Percentiles rank a stretch among this genome's conserved stretches.
Conservation (phyloP, 2,113 vertebrate species). For the Anhinga anhinga region DNA sequence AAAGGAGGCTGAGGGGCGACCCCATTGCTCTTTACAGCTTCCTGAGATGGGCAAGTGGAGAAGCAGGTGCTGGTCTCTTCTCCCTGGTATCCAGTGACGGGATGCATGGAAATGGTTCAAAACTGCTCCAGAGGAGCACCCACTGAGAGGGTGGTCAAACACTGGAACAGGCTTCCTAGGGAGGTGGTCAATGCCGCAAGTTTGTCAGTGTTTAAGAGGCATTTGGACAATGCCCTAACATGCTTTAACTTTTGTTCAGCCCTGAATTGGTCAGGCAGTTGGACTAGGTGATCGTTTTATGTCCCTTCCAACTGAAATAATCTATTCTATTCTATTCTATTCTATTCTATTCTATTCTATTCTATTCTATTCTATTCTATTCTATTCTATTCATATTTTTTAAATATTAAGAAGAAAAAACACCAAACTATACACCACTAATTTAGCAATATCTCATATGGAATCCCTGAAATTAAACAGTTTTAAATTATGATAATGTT, state of each 20-base stretch:
- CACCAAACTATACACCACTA: fast-evolving
- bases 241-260: background rate
- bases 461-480: background rate
- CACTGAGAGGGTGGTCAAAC: fast-evolving
- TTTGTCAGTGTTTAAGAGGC: background rate
- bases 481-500: background rate
- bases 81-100: background rate
- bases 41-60: background rate
- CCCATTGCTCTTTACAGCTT: background rate
- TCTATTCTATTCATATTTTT: background rate
- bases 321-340: too few relatives aligned
- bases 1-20: background rate
- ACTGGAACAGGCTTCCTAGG: background rate
- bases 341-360: background rate
- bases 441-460: background rate
- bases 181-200: background rate
- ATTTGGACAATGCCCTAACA: background rate
- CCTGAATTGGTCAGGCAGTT: background rate
- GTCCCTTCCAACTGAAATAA: background rate
- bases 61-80: background rate
- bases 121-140: background rate
- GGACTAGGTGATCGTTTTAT: background rate
- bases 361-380: background rate
- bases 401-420: background rate
- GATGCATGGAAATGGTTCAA: background rate